Evolutionary conservation across 2,113 vertebrate genomes (phyloP).

Genomic region (Petromus typicus): DNA sequence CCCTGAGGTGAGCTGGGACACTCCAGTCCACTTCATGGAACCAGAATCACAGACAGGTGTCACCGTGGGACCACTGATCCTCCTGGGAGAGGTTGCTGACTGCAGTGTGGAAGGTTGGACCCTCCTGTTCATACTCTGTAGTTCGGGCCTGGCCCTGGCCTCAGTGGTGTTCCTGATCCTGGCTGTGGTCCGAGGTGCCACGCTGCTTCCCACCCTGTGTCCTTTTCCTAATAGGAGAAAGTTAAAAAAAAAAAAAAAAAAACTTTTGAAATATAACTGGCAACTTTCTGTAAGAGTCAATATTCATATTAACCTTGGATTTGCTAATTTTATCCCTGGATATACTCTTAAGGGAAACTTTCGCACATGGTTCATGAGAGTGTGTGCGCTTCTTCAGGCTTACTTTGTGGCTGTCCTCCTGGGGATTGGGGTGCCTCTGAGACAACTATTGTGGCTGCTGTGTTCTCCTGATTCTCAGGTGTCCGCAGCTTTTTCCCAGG

Average conservation of each 20-base stretch:
- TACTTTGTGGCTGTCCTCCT: neutral
- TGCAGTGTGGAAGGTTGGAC: too few species aligned
- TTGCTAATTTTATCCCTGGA: neutral
- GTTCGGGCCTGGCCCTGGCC: too few species aligned
- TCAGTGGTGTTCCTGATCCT: too few species aligned
- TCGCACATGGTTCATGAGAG: neutral
- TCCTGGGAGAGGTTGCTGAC: slow-evolving; percentile 58
- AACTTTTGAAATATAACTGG: neutral
- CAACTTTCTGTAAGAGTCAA: neutral
- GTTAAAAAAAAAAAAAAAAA: neutral
- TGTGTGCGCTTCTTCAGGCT: neutral
- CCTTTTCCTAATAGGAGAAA: too few species aligned
- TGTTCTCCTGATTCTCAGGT: neutral
- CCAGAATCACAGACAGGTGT: slow-evolving; percentile 54
- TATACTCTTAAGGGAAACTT: neutral
- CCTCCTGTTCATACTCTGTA: too few species aligned
- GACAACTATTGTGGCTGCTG: neutral
- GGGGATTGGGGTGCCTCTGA: neutral
- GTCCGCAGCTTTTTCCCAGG: neutral
- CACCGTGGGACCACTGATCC: slow-evolving; percentile 79
- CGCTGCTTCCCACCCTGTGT: too few species aligned
- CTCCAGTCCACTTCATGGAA: too few species aligned
- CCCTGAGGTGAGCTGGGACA: too few species aligned
- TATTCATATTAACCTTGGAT: neutral
- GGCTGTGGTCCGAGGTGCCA: too few species aligned